Base-by-base conservation (phyloP, 92 coral and sea anemone genomes). In the Bergia sp. region DNA sequence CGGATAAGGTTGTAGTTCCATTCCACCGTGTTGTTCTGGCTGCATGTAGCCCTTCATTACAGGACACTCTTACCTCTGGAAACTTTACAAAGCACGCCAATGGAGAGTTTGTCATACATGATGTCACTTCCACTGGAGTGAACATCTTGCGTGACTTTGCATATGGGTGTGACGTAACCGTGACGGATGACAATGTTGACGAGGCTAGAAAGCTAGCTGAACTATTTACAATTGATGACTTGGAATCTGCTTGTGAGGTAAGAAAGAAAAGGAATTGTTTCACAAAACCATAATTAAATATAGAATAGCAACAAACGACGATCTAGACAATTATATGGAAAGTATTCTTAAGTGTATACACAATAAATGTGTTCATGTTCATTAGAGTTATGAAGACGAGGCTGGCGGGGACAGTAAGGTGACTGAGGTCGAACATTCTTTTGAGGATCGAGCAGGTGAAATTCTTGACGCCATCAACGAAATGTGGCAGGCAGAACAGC, bases 21-120 rank as follows among this genome's bases (percentile, higher is more conserved):
- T 89, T 93, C 72, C 96, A 93, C 53, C 81, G 77, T 6, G 85
- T 81, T 72, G 58, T 93, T 11, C 85, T 93, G 38, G 94, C 94
- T 53, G 89, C 96, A 6, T 86, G 89, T 71, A 91, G 96, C 47
- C 77, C 86, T 4, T 45, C 37, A 2, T 53, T 86, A 1, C 73
- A 89, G 78, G 66, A 45, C 40, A 20, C 29, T 7, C 81, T 91
- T 3, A 10, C 85, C 47, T 79, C 83, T 11, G 69, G 13, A 6
- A 82, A 64, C 15, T 53, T 57, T 36, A 18, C 16, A 21, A 80
- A 45, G 36, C 21, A 66, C 65, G n/a, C 82, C 29, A 11, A 47
- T 5, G 85, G 82, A 67, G 39, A 77, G 7, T 50, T 85, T n/a
- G 80, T 72, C 20, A 66, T 89, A 5, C 5, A 72, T 13, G 81